These are phyloP conservation scores for Drosophila robusta DNA, from an alignment of 2,888 invertebrate genomes.

Conservation along the genomic window DNA sequence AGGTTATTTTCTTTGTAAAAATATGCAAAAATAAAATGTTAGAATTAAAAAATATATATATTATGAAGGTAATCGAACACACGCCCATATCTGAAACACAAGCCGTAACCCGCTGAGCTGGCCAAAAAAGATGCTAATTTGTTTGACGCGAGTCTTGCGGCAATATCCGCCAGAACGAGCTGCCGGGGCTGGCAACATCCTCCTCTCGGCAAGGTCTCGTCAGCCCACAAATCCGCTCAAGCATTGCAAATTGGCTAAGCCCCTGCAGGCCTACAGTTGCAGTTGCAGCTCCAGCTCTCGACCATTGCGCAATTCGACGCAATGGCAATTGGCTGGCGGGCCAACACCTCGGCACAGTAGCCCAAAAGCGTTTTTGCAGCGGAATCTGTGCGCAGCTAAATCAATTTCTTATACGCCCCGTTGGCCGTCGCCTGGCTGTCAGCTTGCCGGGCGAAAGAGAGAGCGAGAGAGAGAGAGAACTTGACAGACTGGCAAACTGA, in stretches of 20 bases:
- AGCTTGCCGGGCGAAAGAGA: conserved; percentile 54
- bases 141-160: conserved; percentile 9
- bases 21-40: too few species aligned
- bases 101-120: conserved; percentile 2
- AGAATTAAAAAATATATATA: too few species aligned
- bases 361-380: conserved; percentile 48
- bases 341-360: conserved; percentile 61
- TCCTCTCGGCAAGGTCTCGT: conserved; percentile 55
- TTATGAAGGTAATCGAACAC: too few species aligned
- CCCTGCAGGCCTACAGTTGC: too few species aligned
- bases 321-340: conserved; percentile 27
- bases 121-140: conserved; percentile 18
- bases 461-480: conserved; percentile 15
- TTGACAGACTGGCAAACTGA: conserved; percentile 47
- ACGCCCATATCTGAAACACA: neutral
- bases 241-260: conserved; percentile 68
- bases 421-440: conserved; percentile 55
- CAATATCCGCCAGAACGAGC: conserved; percentile 56
- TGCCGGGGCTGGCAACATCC: conserved; percentile 55
- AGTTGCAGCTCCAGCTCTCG: conserved; percentile 17
- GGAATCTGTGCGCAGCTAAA: conserved; percentile 40
- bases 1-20: too few species aligned
- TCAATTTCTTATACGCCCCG: conserved; percentile 62
- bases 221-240: conserved; percentile 72
- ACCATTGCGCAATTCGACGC: conserved; percentile 40